phyloP scores from a whole-genome alignment of 2,797 vertebrate genomes.

The Brachyalestes nurse region DNA sequence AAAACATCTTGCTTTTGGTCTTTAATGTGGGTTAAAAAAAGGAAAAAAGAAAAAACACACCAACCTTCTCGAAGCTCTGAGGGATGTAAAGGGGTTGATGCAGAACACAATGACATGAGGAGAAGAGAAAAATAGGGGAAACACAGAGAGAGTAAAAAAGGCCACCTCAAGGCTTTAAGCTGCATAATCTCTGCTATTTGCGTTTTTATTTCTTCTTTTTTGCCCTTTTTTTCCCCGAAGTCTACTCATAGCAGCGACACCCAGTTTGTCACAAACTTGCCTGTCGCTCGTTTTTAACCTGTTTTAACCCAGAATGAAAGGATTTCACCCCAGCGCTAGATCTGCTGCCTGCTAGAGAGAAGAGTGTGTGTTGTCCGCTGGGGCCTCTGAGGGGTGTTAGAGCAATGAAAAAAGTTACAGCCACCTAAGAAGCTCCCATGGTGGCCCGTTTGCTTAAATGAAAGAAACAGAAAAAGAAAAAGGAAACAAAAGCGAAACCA shows the following conservation, averaged over 20 bases:
- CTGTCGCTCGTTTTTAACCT: constrained; percentile 67
- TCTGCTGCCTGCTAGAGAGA: constrained; percentile 64
- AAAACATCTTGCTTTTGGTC: constrained; percentile 74
- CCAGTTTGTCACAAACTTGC: constrained; percentile 73
- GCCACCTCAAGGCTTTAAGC: constrained; percentile 98
- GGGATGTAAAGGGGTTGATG: constrained; percentile 99
- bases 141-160: constrained; percentile 99
- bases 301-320: constrained; percentile 77
- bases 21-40: constrained; percentile 98
- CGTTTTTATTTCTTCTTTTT: constrained; percentile 66
- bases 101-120: constrained; percentile 99
- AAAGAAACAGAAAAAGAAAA: constrained; percentile 77
- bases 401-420: constrained; percentile 73
- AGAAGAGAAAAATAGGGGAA: constrained; percentile 99
- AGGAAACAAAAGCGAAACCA: constrained; percentile 72
- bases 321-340: constrained; percentile 76
- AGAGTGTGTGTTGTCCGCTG: constrained; percentile 67
- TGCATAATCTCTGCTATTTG: constrained; percentile 83
- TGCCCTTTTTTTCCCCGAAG: constrained; percentile 61
- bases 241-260: constrained; percentile 74
- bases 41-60: constrained; percentile 99
- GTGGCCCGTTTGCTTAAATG: constrained; percentile 76
- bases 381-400: constrained; percentile 70
- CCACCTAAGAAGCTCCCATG: constrained; percentile 72
- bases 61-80: constrained; percentile 99